These are phyloP conservation scores for Strix aluco DNA, from an alignment of 2,113 vertebrate species.

Conservation along the genomic window DNA sequence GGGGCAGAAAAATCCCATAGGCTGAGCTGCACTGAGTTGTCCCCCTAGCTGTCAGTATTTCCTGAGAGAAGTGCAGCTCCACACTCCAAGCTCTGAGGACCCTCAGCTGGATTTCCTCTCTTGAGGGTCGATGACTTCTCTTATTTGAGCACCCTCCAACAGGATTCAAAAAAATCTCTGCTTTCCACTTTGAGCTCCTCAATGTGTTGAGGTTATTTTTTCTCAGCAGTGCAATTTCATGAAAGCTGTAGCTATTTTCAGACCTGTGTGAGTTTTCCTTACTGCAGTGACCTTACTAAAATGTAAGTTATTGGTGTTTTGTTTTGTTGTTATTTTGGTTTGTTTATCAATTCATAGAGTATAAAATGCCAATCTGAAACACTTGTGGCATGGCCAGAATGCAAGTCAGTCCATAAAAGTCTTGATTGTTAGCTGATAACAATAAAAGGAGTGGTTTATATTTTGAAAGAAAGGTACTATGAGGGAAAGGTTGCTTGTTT, in stretches of 20 bases:
- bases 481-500: not conserved
- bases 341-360: not conserved
- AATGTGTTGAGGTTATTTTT: not conserved
- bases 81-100: not conserved
- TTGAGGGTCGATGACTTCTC: not conserved
- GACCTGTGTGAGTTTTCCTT: not conserved
- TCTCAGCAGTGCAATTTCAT: not conserved
- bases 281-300: not conserved
- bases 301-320: not conserved
- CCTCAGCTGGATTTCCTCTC: constrained; percentile 6
- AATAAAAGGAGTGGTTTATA: not conserved
- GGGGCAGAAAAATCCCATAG: not conserved
- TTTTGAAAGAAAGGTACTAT: not conserved
- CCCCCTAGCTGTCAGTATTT: constrained; percentile 25
- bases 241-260: not conserved
- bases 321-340: not conserved
- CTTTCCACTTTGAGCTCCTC: not conserved
- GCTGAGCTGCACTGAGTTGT: not conserved
- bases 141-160: not conserved
- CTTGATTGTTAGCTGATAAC: not conserved
- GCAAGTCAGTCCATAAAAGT: not conserved
- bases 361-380: not conserved
- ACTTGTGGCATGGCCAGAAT: not conserved
- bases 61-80: not conserved
- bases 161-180: constrained; percentile 1